Conservation (phyloP, 2,888 invertebrate genomes). For the Aethes cnicana region DNA sequence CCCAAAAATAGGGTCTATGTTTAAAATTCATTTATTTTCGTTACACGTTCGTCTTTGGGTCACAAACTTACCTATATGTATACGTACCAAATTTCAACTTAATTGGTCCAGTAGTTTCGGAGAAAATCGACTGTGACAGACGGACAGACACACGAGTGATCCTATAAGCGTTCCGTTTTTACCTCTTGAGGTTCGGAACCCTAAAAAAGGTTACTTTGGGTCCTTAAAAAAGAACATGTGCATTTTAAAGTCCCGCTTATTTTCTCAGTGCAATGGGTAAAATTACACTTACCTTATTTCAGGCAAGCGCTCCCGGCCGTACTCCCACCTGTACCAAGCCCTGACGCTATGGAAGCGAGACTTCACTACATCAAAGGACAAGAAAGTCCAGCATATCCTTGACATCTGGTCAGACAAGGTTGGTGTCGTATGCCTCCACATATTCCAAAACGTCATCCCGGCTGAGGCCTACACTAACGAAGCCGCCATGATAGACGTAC, state of each 20-base stretch:
- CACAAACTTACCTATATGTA: no score
- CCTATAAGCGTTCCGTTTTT: no score
- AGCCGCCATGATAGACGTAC: slow-evolving; percentile 95
- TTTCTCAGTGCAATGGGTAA: neutral
- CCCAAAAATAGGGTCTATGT: no score
- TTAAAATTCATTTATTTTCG: no score
- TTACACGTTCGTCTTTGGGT: no score
- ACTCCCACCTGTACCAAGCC: slow-evolving; percentile 95
- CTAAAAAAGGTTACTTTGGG: no score
- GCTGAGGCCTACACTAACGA: slow-evolving; percentile 97
- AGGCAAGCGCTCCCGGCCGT: slow-evolving; percentile 91
- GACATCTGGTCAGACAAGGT: slow-evolving; percentile 92
- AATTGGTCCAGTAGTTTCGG: no score
- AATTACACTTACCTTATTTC: slow-evolving; percentile 27
- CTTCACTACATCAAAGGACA: slow-evolving; percentile 64
- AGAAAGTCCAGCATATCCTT: slow-evolving; percentile 90
- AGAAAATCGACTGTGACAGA: no score
- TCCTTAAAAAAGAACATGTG: no score
- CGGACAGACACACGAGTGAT: no score
- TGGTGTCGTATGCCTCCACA: slow-evolving; percentile 94
- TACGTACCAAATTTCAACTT: no score
- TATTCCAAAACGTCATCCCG: slow-evolving; percentile 94
- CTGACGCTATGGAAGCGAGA: slow-evolving; percentile 84
- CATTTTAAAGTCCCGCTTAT: neutral
- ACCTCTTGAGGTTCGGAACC: no score